phyloP scores from a whole-genome alignment of 1,140 invertebrate genomes.

The Asobara japonica region DNA sequence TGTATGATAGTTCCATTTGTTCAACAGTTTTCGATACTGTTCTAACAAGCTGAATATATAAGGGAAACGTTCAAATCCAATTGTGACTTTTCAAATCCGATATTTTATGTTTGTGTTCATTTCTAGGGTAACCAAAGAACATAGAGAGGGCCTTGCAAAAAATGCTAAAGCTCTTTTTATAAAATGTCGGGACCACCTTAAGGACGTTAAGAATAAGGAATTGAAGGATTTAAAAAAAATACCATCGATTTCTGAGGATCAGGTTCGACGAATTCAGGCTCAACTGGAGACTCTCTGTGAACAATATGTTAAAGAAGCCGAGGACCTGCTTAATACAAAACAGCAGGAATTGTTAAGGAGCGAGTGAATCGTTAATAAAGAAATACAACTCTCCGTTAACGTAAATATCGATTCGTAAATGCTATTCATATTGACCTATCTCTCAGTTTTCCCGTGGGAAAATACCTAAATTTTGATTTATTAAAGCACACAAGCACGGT shows the following conservation, averaged over 20 bases:
- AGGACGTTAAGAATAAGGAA: slow-evolving; percentile 80
- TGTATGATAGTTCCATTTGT: slow-evolving; percentile 5
- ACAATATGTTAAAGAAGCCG: slow-evolving; percentile 73
- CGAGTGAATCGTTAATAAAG: slow-evolving; percentile 31
- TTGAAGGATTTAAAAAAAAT: slow-evolving; percentile 77
- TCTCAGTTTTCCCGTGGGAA: too few species aligned
- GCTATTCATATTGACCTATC: too few species aligned
- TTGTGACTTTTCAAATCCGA: too few species aligned
- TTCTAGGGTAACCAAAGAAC: slow-evolving; percentile 87
- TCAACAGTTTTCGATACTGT: neutral
- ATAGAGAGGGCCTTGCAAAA: slow-evolving; percentile 87
- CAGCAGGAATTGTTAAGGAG: slow-evolving; percentile 77
- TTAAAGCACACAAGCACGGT: too few species aligned
- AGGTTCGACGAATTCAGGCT: slow-evolving; percentile 71
- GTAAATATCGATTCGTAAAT: too few species aligned
- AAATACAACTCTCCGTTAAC: too few species aligned
- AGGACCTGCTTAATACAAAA: slow-evolving; percentile 75
- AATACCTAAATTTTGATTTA: too few species aligned
- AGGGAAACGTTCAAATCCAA: neutral
- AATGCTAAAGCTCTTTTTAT: slow-evolving; percentile 85
- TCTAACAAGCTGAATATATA: neutral
- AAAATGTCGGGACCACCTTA: slow-evolving; percentile 82
- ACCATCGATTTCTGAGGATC: slow-evolving; percentile 74
- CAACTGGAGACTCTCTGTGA: slow-evolving; percentile 76
- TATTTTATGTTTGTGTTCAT: slow-evolving; percentile 24